Evolutionary conservation across 2,113 vertebrate species (phyloP).

Genomic region (Vireo altiloquus): DNA sequence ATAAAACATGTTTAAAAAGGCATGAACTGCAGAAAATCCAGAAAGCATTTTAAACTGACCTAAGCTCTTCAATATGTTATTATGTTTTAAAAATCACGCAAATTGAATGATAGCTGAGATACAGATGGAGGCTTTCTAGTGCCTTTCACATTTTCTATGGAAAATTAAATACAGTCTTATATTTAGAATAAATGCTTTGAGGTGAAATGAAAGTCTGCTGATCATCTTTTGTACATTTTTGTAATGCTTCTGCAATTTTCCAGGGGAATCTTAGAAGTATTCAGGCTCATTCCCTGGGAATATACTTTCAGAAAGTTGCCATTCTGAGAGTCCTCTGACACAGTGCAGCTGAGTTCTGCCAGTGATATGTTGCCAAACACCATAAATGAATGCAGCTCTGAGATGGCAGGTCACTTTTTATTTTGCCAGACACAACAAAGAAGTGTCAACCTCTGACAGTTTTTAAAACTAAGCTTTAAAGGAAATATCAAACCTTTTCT

Average conservation of each 20-base stretch:
- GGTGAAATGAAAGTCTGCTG: background rate
- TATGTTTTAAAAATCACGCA: background rate
- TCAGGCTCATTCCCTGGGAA: conserved; percentile 13
- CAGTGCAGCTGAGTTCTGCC: conserved; percentile 3
- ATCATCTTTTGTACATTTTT: background rate
- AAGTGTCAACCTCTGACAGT: conserved; percentile 65
- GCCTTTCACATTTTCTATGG: background rate
- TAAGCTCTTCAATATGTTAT: background rate
- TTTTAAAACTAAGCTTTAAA: conserved; percentile 63
- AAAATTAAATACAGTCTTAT: background rate
- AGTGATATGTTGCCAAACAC: conserved; percentile 56
- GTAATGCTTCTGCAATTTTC: background rate
- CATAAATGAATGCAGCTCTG: conserved; percentile 59
- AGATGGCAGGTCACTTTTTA: conserved; percentile 71
- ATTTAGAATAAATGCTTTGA: background rate
- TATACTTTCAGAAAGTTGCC: background rate
- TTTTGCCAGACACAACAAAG: conserved; percentile 68
- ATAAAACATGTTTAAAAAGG: background rate
- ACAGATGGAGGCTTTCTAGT: background rate
- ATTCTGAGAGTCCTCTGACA: background rate
- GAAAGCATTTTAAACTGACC: background rate
- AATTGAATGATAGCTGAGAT: background rate
- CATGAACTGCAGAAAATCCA: background rate
- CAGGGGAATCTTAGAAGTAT: background rate
- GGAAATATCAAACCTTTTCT: background rate